Percentiles rank a stretch among this genome's conserved stretches.
Conservation (phyloP, 2,888 invertebrate species). For the Ctenicera cuprea region DNA sequence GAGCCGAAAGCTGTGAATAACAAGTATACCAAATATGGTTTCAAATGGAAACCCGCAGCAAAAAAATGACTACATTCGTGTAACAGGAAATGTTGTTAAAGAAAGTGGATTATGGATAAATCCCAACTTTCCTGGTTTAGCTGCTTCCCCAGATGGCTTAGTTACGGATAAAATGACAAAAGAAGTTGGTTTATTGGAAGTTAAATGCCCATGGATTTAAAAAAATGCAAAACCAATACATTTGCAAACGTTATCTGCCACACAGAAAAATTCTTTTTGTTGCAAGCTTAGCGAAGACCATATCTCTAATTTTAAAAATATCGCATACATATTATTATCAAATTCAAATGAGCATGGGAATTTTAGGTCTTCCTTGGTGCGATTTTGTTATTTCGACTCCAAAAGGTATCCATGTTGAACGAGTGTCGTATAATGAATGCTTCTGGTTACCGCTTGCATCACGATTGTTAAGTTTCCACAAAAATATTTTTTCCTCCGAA, state of each 20-base stretch:
- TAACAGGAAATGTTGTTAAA: not conserved
- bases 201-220: not conserved
- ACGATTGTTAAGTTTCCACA: slow-evolving; percentile 13
- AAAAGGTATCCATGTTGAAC: slow-evolving; percentile 25
- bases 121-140: not conserved
- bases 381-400: slow-evolving; percentile 57
- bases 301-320: slow-evolving; percentile 43
- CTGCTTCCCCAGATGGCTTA: not conserved
- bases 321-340: slow-evolving; percentile 56
- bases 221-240: not conserved
- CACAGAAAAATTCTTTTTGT: too few species aligned
- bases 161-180: not conserved
- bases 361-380: slow-evolving; percentile 54
- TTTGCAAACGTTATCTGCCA: not conserved
- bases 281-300: too few species aligned
- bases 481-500: slow-evolving; percentile 15
- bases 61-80: not conserved
- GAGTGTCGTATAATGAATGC: slow-evolving; percentile 34
- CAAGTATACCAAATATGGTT: not conserved
- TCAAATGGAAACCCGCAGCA: not conserved
- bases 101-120: not conserved
- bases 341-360: slow-evolving; percentile 54
- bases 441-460: not conserved
- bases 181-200: not conserved
- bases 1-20: not conserved